Evolutionary conservation across 2,797 vertebrate genomes (phyloP), one percentile per base, ranked within the genome.

Genomic region (Rhinoraja longicauda): DNA sequence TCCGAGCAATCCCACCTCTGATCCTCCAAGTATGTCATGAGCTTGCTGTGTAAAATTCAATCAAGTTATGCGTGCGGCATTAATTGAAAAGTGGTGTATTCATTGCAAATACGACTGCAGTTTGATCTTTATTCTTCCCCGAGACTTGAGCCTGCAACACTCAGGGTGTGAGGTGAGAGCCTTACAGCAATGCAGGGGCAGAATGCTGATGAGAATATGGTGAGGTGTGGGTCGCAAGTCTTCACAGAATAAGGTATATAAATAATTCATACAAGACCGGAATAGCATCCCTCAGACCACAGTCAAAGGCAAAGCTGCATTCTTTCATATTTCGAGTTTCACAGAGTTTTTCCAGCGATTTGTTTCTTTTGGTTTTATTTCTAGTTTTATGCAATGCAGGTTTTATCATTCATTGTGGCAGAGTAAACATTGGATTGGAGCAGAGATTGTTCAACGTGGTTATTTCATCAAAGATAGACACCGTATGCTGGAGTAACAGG

Each of bases 191-290:
- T 45, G 67, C 53, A 32, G 21, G 72, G 70, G 73, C 39, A 72
- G 90, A 72, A 91, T 91, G 67, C 91, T 91, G 73, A 91, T 91
- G 67, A 91, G 90, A 91, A 53, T 26, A 92, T 2, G 39, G 70
- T 53, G 9, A 92, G 70, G 70, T 67, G 62, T 32, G 4, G 59
- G 32, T 19, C 15, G 15, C 64, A 32, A 67, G 17, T 24, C 62
- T n/a, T 67, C 19, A 12, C 32, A 88, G 84, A 19, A 17, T 36
- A 88, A 92, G 90, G 24, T 17, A 39, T 26, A 72, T 53, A 15
- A 92, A 92, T 75, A 92, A 92, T 73, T 53, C 67, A 92, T 53
- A 75, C 24, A 2, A 73, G 67, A 91, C 19, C 72, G 92, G 70
- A 92, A 45, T 36, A 92, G 24, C 32, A 29, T 29, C 26, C 67